These are phyloP conservation scores for Squalus acanthias DNA, from an alignment of 2,797 vertebrate genomes.

Conservation along the genomic window DNA sequence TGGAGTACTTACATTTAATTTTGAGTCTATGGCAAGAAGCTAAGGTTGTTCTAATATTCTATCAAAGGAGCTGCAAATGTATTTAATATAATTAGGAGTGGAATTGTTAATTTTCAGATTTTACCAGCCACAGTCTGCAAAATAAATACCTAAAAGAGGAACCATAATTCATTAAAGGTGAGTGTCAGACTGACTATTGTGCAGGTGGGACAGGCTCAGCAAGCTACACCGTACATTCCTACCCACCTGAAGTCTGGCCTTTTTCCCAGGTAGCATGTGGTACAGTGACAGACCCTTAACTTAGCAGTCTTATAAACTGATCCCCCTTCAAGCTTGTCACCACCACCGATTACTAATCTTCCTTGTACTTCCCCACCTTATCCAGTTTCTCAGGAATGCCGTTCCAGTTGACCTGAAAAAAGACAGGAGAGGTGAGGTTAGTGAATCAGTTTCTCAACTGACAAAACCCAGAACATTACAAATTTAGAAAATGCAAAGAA, in stretches of 20 bases:
- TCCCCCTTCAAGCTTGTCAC: background rate
- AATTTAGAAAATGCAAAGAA: background rate
- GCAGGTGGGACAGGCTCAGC: background rate
- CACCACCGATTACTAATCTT: background rate
- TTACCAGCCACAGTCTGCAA: background rate
- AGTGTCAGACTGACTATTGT: background rate
- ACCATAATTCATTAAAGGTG: background rate
- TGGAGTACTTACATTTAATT: constrained; percentile 10
- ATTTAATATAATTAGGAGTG: background rate
- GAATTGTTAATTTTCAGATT: background rate
- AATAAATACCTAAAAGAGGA: background rate
- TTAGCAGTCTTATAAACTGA: background rate
- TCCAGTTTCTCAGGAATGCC: background rate
- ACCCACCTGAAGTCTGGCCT: background rate
- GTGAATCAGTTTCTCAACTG: background rate
- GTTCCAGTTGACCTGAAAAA: background rate
- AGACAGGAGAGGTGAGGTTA: background rate
- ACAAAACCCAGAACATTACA: background rate
- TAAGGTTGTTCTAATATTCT: background rate
- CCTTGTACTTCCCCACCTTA: background rate
- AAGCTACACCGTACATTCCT: background rate
- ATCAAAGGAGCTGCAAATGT: background rate
- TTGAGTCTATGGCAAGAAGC: background rate
- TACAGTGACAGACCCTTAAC: background rate
- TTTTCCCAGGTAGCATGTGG: background rate